Evolutionary conservation across 2,797 vertebrate genomes (phyloP), one percentile per base, ranked within the genome.

Genomic region (Antennarius maculatus): DNA sequence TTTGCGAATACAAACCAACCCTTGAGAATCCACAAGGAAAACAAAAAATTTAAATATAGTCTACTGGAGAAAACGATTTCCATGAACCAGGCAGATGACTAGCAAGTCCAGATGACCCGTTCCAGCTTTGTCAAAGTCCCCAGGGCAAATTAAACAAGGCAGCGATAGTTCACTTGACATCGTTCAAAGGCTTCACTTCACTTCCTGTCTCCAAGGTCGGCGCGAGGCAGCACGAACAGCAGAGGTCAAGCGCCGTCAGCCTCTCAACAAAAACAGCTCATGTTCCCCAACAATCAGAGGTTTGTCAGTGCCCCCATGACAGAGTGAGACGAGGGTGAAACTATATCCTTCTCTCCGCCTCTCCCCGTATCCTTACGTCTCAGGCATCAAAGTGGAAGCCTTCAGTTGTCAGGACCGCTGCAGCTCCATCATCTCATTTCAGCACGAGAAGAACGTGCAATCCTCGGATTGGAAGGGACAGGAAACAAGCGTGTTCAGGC

Each of bases 161-260:
- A 57, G 54, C 74, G 86, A 85, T 52, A 72, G 77, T 80, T 82
- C 80, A 85, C 83, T 87, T 81, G 81, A 83, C 73, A 29, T 74
- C 37, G 11, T 77, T 87, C 81, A 83, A 88, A 86, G 84, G 63
- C 73, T 74, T 79, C 70, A 47, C 72, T 85, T 78, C 82, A 81
- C 75, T 73, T 89, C 80, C 71, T 50, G 65, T 77, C 56, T 68
- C 41, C 77, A 71, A 86, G 88, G 89, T 91, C 86, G 87, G 63
- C 23, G 2, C 54, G 66, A 63, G 41, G 64, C 71, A 54, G 74
- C 69, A 52, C 3, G 50, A 82, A 91, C 84, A 81, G 78, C 79
- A 42, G 75, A 80, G 92, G 92, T 92, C 92, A 92, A 89, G 81
- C 78, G 77, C 79, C 88, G 83, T 89, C 88, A 80, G 69, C 76